Evolutionary conservation across 64 coral and sea anemone genomes (phyloP).

Genomic region (Porites lutea): DNA sequence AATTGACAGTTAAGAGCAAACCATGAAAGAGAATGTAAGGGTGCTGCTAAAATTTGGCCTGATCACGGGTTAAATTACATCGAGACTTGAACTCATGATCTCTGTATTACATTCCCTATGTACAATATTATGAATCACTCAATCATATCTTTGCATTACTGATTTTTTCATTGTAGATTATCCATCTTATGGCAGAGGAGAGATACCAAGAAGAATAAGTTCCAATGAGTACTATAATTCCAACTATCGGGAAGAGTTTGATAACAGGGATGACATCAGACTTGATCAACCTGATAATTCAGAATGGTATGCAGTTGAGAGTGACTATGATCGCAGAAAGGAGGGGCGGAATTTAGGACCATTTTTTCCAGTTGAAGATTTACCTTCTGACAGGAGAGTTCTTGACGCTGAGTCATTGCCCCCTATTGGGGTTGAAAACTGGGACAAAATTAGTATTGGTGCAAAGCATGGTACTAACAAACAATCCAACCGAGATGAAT

Average conservation of each 20-base stretch:
- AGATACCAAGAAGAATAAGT: background rate
- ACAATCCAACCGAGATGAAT: conserved; percentile 45
- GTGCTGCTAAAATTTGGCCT: no score
- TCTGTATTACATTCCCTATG: no score
- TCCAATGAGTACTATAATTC: background rate
- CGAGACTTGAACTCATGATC: no score
- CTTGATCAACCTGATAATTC: background rate
- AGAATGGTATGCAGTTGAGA: background rate
- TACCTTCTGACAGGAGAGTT: background rate
- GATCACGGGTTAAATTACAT: no score
- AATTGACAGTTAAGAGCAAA: no score
- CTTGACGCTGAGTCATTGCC: conserved; percentile 11
- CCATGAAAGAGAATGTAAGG: no score
- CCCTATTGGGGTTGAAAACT: conserved; percentile 17
- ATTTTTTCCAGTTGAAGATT: background rate
- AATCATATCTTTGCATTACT: background rate
- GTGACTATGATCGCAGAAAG: background rate
- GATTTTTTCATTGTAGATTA: conserved; percentile 20
- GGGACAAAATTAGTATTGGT: conserved; percentile 32
- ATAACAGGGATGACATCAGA: background rate
- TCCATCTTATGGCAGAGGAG: conserved; percentile 5
- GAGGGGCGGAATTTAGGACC: background rate
- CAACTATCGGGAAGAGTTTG: background rate
- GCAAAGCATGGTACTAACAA: conserved; percentile 12
- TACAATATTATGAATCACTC: no score